Conservation (phyloP, 2,797 vertebrate genomes). For the Trachops cirrhosus region DNA sequence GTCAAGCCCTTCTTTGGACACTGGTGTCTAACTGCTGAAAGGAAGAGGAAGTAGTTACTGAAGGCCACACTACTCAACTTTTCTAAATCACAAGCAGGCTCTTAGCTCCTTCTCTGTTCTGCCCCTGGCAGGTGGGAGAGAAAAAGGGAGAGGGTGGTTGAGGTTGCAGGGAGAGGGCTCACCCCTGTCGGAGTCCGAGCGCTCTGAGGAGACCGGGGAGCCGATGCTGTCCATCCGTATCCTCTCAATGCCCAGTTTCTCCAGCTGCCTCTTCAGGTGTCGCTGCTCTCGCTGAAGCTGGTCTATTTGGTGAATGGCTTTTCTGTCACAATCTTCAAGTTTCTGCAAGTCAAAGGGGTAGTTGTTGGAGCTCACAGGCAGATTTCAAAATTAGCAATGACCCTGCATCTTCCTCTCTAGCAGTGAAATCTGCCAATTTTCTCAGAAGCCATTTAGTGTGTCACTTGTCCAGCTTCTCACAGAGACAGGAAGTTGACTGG, state of each 20-base stretch:
- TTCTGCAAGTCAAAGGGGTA: conserved; percentile 82
- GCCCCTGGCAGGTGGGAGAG: neutral
- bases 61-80: neutral
- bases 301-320: conserved; percentile 92
- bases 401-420: neutral
- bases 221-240: conserved; percentile 92
- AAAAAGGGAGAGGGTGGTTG: neutral
- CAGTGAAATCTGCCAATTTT: neutral
- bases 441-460: neutral
- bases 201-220: conserved; percentile 90
- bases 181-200: conserved; percentile 95
- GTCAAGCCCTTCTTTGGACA: neutral
- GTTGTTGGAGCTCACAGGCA: neutral
- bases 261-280: conserved; percentile 93
- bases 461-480: neutral
- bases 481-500: neutral
- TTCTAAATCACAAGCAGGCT: neutral
- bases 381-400: neutral
- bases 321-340: conserved; percentile 93
- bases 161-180: conserved; percentile 46
- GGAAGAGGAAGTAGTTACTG: neutral
- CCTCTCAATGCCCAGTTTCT: conserved; percentile 94
- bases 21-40: neutral
- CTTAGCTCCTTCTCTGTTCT: neutral
- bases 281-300: conserved; percentile 95